Evolutionary conservation across 1,140 invertebrate species (phyloP).

Genomic region (Drosophila oshimai): DNA sequence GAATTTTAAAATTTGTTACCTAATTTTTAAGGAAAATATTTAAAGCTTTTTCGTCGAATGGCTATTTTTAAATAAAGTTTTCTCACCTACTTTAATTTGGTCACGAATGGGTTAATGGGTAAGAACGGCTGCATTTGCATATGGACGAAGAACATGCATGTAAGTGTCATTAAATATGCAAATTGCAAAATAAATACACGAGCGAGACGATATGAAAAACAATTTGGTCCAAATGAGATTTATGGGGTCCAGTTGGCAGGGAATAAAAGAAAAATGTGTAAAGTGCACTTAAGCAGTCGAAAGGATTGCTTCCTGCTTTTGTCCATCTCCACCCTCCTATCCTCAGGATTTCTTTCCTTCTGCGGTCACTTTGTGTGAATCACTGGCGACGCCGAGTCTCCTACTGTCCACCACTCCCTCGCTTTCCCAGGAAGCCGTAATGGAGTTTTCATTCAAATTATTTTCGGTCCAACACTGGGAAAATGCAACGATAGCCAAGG

Average conservation of each 20-base stretch:
- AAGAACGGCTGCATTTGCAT: constrained; percentile 16
- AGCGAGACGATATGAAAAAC: constrained; percentile 56
- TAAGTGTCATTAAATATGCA: constrained; percentile 79
- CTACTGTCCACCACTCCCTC: background rate
- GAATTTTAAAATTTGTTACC: no score
- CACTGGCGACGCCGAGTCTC: constrained; percentile 61
- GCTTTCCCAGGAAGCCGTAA: constrained; percentile 69
- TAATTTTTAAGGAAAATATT: no score
- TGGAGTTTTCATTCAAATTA: constrained; percentile 83
- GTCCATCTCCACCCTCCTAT: background rate
- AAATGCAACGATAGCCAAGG: constrained; percentile 32
- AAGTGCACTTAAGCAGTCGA: constrained; percentile 73
- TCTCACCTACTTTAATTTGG: background rate
- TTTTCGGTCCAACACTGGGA: constrained; percentile 43
- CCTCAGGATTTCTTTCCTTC: background rate
- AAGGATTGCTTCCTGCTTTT: constrained; percentile 57
- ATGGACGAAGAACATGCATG: constrained; percentile 53
- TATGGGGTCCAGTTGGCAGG: constrained; percentile 53
- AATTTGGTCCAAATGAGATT: constrained; percentile 72
- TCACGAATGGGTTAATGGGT: constrained; percentile 27
- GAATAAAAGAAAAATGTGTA: constrained; percentile 70
- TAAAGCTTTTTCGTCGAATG: no score
- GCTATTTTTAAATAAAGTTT: no score
- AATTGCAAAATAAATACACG: constrained; percentile 60
- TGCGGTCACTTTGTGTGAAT: constrained; percentile 59